Base-by-base conservation (phyloP, 2,113 vertebrate species). In the Ochotona curzoniae region DNA sequence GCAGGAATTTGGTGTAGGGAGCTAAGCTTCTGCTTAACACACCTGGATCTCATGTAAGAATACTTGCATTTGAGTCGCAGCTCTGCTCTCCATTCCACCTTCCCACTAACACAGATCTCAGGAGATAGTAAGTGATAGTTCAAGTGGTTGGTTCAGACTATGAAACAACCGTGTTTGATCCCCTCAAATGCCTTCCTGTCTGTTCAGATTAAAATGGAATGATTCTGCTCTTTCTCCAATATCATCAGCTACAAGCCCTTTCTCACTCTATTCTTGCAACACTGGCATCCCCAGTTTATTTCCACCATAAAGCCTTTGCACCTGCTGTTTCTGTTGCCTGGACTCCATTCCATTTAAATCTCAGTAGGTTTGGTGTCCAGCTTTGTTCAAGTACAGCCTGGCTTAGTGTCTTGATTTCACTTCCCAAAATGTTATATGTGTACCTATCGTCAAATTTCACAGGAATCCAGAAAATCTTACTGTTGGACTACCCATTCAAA, bases 161-260 rank as follows among this genome's bases (percentile, higher is more conserved):
- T 60, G 44, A 88, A 25, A 60, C 74, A 78, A 69, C 15, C n/a
- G 13, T 71, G 21, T 44, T 93, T 87, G 75, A 76, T n/a, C 66
- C 8, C 76, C 51, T 92, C 70, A 25, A 83, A 2, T 64, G 30
- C 35, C 60, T 79, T 54, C 57, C 57, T 4, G 7, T 60, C 3
- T 71, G 57, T 61, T 76, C 60, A 83, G 44, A 88, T 84, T 83
- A 70, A 92, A 94, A 82, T 78, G n/a, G 44, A 86, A 82, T n/a
- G 38, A 10, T 54, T 75, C 81, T 64, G 10, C 57, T 84, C 44
- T 89, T 28, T 47, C 35, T 28, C 78, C 20, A 44, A 7, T 9
- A 54, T 60, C 54, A 13, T 64, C 69, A 63, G 57, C 38, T 63
- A n/a, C 15, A 61, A 28, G 49, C 38, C 93, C 30, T 89, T 54